Evolutionary conservation across 2,797 vertebrate genomes (phyloP).

Genomic region (Propithecus deckenii): DNA sequence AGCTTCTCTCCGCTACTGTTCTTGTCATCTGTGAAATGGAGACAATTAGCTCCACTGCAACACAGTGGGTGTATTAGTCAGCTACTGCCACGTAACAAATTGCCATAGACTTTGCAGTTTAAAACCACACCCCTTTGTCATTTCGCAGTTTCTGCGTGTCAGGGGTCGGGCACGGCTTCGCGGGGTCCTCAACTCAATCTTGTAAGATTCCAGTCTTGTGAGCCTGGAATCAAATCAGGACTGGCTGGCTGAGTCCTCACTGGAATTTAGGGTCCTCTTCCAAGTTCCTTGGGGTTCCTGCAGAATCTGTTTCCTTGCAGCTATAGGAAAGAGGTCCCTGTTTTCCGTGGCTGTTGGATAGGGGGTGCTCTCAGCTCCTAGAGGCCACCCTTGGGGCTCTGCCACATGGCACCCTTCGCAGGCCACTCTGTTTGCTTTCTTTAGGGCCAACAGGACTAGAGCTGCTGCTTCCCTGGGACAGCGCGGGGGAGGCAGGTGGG

Average conservation of each 20-base stretch:
- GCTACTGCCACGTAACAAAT: background rate
- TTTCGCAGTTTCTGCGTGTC: background rate
- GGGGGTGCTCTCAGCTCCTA: background rate
- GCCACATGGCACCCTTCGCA: background rate
- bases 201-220: background rate
- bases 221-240: background rate
- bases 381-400: background rate
- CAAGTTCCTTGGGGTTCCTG: accelerated
- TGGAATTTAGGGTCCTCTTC: background rate
- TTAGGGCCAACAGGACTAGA: background rate
- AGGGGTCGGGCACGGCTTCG: background rate
- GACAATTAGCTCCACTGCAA: background rate
- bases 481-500: too few species aligned
- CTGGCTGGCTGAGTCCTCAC: background rate
- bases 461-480: too few species aligned
- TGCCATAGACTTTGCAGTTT: too few species aligned
- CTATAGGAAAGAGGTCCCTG: background rate
- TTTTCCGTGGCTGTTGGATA: background rate
- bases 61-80: background rate
- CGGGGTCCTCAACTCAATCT: background rate
- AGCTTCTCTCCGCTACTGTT: background rate
- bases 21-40: background rate
- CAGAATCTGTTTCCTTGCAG: background rate
- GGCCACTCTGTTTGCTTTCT: background rate
- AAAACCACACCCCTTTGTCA: background rate